Evolutionary conservation across 2,797 vertebrate genomes (phyloP).

Genomic region (Carapus acus): DNA sequence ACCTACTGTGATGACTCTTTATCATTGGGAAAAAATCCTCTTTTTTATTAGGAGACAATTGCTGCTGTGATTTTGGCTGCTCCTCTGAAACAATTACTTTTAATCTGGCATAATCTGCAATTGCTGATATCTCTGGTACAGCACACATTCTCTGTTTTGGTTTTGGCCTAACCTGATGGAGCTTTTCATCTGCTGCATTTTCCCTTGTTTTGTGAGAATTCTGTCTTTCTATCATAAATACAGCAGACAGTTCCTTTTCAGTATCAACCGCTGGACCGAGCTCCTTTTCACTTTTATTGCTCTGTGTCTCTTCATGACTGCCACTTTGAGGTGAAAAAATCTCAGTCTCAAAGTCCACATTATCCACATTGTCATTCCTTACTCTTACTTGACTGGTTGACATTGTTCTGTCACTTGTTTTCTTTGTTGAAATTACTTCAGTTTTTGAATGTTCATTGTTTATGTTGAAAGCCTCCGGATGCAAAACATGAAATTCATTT

Average conservation of each 20-base stretch:
- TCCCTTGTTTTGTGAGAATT: slow-evolving; percentile 26
- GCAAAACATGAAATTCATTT: slow-evolving; percentile 16
- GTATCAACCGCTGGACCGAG: slow-evolving; percentile 31
- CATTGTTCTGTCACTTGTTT: slow-evolving; percentile 32
- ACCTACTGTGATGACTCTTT: slow-evolving; percentile 59
- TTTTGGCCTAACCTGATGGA: slow-evolving; percentile 54
- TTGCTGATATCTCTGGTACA: slow-evolving; percentile 72
- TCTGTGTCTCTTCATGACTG: slow-evolving; percentile 25
- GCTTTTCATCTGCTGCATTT: slow-evolving; percentile 34
- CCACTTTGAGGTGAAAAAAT: slow-evolving; percentile 28
- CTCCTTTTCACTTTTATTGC: slow-evolving; percentile 26
- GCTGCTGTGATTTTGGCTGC: slow-evolving; percentile 36
- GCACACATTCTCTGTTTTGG: slow-evolving; percentile 49
- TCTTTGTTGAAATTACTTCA: too few species aligned
- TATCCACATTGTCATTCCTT: slow-evolving; percentile 34
- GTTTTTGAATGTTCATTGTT: slow-evolving; percentile 21
- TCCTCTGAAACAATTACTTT: slow-evolving; percentile 74
- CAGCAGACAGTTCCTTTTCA: slow-evolving; percentile 33
- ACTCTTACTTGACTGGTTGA: slow-evolving; percentile 25
- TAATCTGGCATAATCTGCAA: slow-evolving; percentile 75
- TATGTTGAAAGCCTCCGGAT: slow-evolving; percentile 23
- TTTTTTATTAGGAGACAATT: slow-evolving; percentile 64
- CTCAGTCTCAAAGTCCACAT: slow-evolving; percentile 20
- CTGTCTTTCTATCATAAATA: slow-evolving; percentile 38
- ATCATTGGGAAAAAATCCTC: slow-evolving; percentile 70